Evolutionary conservation across 1,140 invertebrate genomes (phyloP), one percentile per base, ranked within the genome.

Genomic region (Colletes gigas): DNA sequence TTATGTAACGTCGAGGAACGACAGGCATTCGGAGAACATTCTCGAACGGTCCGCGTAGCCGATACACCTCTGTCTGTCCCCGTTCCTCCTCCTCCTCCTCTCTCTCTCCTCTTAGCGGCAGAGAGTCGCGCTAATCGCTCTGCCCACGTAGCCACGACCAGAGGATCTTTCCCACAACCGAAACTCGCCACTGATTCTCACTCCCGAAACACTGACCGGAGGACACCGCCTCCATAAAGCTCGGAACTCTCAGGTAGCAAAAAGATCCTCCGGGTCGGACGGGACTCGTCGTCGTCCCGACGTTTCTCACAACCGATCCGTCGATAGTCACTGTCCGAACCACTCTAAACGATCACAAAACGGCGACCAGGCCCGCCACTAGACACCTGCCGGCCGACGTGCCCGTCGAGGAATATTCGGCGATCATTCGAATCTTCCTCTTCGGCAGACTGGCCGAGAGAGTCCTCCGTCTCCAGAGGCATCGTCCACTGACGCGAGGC

Each of bases 401-500:
- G 54, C 15, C 0, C 3, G 8, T 12, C 50, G 50, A 50, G 50
- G 50, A 12, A 12, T 50, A 57, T 57, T 57, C 57, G 57, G 8
- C 5, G n/a, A 69, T 52, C 47, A n/a, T 65, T 72, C 59, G 21
- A 57, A 59, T 14, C 50, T 62, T 82, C 75, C 73, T 86, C 81
- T 81, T 86, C 50, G 59, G 70, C 78, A 55, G 72, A 52, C 67
- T 80, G 81, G 72, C 65, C 85, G 85, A 50, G 50, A 50, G 50
- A 82, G 85, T 82, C 85, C 68, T 76, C 84, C 82, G 85, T 87
- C 85, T 87, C 85, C 83, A 79, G 76, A 82, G 83, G 85, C 83
- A 88, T 84, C 86, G 86, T 84, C 73, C 86, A 88, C 86, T 88
- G 86, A 87, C 85, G 85, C 86, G 86, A 87, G 47, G 89, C 87